Percentiles rank a stretch among this genome's conserved stretches.
phyloP scores from a whole-genome alignment of 2,797 vertebrate genomes.

The Acestrorhynchus altus region DNA sequence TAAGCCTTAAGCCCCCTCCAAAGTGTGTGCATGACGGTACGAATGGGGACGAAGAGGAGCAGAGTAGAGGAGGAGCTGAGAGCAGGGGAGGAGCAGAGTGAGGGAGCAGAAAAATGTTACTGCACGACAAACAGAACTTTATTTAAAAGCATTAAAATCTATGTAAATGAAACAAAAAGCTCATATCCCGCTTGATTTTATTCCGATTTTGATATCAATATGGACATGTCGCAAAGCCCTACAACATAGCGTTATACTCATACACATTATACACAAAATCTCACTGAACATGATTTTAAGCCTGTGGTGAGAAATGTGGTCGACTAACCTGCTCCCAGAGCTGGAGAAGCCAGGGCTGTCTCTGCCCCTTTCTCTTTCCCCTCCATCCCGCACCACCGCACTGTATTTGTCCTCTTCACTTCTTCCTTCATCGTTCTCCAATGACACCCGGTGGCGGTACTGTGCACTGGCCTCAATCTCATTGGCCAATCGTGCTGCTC shows the following conservation, averaged over 20 bases:
- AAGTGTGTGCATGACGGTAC: no score
- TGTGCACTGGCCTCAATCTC: conserved; percentile 92
- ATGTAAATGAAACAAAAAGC: no score
- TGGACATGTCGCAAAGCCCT: no score
- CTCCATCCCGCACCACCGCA: conserved; percentile 79
- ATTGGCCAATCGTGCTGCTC: conserved; percentile 85
- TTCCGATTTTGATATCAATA: no score
- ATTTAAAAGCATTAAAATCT: no score
- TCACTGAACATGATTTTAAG: background rate
- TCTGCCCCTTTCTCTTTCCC: conserved; percentile 72
- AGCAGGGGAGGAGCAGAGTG: no score
- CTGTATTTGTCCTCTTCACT: conserved; percentile 91
- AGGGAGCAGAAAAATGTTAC: no score
- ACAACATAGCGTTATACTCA: background rate
- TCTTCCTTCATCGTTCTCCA: conserved; percentile 91
- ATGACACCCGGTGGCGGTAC: conserved; percentile 83
- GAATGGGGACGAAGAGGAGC: no score
- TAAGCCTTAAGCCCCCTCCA: no score
- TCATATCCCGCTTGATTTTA: no score
- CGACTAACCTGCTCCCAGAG: conserved; percentile 71
- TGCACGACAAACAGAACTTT: no score
- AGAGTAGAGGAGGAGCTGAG: no score
- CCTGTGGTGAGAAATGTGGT: background rate
- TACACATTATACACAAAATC: background rate
- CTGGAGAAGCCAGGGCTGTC: conserved; percentile 76